These are phyloP conservation scores for Colletes gigas DNA, from an alignment of 1,140 invertebrate species.

Conservation along the genomic window DNA sequence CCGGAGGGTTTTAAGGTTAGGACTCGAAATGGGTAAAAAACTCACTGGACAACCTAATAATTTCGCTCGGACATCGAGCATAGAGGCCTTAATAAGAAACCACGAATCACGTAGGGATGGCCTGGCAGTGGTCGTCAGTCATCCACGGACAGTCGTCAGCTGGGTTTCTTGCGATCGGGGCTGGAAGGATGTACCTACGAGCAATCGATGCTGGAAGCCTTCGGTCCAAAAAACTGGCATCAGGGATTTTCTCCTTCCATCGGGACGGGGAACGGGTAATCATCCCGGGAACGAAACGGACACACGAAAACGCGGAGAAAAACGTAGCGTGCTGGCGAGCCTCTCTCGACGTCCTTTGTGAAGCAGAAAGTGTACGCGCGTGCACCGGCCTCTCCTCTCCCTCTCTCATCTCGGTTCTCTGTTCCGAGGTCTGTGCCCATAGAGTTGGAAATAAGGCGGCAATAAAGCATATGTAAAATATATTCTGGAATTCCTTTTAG, in stretches of 20 bases:
- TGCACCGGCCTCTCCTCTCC: conserved; percentile 5
- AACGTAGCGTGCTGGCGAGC: conserved; percentile 18
- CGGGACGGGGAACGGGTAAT: neutral
- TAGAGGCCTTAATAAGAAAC: conserved; percentile 2
- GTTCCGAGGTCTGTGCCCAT: conserved; percentile 57
- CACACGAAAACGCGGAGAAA: conserved; percentile 37
- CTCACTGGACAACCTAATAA: neutral
- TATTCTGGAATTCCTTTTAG: conserved; percentile 82
- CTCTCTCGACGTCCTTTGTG: conserved; percentile 29
- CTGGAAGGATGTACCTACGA: neutral
- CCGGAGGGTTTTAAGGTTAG: too few relatives aligned
- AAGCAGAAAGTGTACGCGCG: conserved; percentile 18
- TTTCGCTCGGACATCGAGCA: neutral
- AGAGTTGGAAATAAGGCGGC: conserved; percentile 79
- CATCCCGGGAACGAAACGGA: neutral
- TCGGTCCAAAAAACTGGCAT: neutral
- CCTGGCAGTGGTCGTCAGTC: neutral
- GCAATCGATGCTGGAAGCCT: neutral
- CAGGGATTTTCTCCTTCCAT: neutral
- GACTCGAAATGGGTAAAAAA: too few relatives aligned
- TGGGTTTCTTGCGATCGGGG: neutral
- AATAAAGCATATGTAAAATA: conserved; percentile 82
- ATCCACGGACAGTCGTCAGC: conserved; percentile 5
- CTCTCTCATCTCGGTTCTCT: conserved; percentile 4
- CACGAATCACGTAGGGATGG: neutral